phyloP scores from a whole-genome alignment of 2,797 vertebrate species.

The Alauda arvensis region DNA sequence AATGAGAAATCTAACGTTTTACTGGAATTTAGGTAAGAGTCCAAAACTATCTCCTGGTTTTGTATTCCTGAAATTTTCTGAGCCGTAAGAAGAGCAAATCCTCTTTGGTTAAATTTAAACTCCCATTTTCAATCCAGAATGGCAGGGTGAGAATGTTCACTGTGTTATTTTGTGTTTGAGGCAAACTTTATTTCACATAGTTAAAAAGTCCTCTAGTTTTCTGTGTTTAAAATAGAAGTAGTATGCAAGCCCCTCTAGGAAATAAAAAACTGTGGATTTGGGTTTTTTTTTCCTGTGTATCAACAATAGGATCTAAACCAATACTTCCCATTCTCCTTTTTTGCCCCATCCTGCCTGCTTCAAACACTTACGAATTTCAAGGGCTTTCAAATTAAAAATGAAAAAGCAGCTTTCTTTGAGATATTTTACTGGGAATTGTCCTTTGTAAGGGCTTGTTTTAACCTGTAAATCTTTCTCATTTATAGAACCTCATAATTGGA shows the following conservation, averaged over 20 bases:
- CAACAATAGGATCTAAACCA: not conserved
- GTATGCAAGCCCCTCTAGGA: not conserved
- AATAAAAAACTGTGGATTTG: not conserved
- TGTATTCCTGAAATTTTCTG: not conserved
- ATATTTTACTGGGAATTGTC: not conserved
- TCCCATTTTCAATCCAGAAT: not conserved
- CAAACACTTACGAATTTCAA: not conserved
- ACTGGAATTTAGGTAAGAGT: not conserved
- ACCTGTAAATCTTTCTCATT: conserved; percentile 7
- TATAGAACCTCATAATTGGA: conserved; percentile 67
- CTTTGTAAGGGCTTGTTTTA: not conserved
- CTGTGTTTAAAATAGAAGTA: not conserved
- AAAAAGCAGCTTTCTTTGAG: not conserved
- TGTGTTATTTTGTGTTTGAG: not conserved
- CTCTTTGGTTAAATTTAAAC: not conserved
- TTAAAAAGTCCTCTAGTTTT: not conserved
- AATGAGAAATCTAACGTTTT: not conserved
- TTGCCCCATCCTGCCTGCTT: not conserved
- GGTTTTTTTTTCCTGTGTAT: accelerated
- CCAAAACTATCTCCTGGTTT: not conserved
- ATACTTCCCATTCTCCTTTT: not conserved
- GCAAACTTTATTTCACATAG: not conserved
- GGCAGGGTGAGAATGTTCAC: not conserved
- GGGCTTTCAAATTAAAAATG: not conserved
- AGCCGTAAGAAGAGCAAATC: not conserved